Evolutionary conservation across 2,888 invertebrate species (phyloP), one percentile per base, ranked within the genome.

Genomic region (Dinocampus coccinellae): DNA sequence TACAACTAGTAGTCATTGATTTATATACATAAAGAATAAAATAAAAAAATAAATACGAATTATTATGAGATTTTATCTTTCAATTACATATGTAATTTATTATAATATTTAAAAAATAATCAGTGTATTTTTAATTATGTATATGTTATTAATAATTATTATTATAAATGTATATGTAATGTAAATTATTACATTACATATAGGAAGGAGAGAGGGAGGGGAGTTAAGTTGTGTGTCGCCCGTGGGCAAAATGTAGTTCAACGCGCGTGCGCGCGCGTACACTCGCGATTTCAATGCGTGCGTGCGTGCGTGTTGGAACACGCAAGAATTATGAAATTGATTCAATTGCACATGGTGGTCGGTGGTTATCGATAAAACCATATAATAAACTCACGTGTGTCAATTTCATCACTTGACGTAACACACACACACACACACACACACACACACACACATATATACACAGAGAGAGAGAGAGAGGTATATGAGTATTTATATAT

Each of bases 301-400:
- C 47, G 55, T 36, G 60, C 36, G 67, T 61, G 72, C 70, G 71
- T 53, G 57, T 70, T 73, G 68, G 47, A 34, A 69, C 71, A 73
- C 70, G 62, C 74, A 69, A 70, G 73, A 72, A 74, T 76, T 75
- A 53, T 66, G 57, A 57, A 66, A 66, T 36, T 39, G 36, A 26
- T 55, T 34, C 57, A 57, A 66, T 66, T 66, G 66, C 36, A 57
- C n/a, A 57, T 20, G 57, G 70, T 73, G 69, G 73, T 71, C n/a
- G n/a, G 75, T 73, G 69, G 75, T 69, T 70, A 66, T 66, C 66
- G 66, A 6, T 55, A 39, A 55, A 26, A 22, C 47, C 39, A 57
- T 66, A 57, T 66, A 66, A 66, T 66, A 66, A 66, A 36, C 66
- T 58, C 24, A 34, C 16, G 47, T 47, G 47, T 66, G 66, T 66